Evolutionary conservation across 2,113 vertebrate species (phyloP), one percentile per base, ranked within the genome.

Genomic region (Amphiprion percula): DNA sequence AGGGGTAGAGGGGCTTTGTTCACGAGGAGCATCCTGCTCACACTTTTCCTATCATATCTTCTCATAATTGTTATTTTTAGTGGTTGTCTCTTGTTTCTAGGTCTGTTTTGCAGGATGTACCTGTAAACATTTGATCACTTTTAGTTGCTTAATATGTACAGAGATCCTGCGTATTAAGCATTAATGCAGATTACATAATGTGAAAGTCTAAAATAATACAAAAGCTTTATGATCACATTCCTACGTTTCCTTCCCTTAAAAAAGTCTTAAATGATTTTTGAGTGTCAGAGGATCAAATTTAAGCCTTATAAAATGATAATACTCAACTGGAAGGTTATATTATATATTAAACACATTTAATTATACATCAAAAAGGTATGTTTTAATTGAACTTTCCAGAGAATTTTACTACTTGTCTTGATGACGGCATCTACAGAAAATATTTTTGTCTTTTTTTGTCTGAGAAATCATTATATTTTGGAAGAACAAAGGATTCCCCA

Each of bases 321-420:
- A 82, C 55, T 80, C 52, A 82, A 67, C 73, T 58, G 30, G 82
- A 80, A 65, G 62, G 74, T 63, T 44, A 39, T 68, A 87, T 91
- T 80, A 88, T 88, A 61, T 86, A 91, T 91, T 82, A 85, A 88
- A 52, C 39, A 37, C 37, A 86, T 87, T 92, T 76, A 92, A 90
- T 91, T 90, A 91, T 90, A 87, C 77, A 92, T 91, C 82, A 89
- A 90, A 89, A 87, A 85, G 21, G 66, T 86, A 53, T 56, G 52
- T 77, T 89, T 91, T 93, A 90, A 91, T 92, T 90, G 74, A 85
- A 82, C 82, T 88, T 71, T 89, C 59, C 70, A 80, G 71, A 87
- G 70, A 79, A 79, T 81, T 83, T 82, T 52, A 26, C 46, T 53
- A 37, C 60, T 68, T 19, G 59, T 85, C 74, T 80, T 83, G 74